These are phyloP conservation scores for Ceryle rudis DNA, from an alignment of 2,797 vertebrate species.

Conservation along the genomic window DNA sequence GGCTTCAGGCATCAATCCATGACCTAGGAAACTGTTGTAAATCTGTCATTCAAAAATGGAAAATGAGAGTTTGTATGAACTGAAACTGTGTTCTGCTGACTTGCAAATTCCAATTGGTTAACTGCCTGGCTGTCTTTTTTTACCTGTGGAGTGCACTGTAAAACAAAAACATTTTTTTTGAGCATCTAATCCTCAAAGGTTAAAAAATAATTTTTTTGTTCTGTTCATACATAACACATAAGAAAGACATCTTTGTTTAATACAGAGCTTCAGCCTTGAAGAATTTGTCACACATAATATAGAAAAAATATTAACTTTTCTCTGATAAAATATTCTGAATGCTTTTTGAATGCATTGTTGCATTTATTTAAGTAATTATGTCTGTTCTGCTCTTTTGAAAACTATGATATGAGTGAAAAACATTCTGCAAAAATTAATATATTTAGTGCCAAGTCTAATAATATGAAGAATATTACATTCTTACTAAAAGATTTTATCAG, in stretches of 20 bases:
- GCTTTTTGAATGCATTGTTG: constrained; percentile 37
- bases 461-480: not conserved
- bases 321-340: constrained; percentile 14
- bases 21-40: not conserved
- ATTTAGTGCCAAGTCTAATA: not conserved
- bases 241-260: not conserved
- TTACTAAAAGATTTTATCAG: not conserved
- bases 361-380: constrained; percentile 56
- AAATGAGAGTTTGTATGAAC: constrained; percentile 9
- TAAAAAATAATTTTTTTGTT: constrained; percentile 20
- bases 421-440: not conserved
- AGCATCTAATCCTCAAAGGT: not conserved
- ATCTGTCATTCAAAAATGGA: not conserved
- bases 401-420: constrained; percentile 22
- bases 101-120: not conserved
- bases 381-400: constrained; percentile 42
- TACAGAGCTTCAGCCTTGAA: not conserved
- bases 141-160: not conserved
- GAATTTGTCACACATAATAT: not conserved
- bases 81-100: not conserved
- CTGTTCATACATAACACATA: not conserved
- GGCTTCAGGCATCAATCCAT: not conserved
- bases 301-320: not conserved
- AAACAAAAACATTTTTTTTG: not conserved
- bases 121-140: not conserved